Evolutionary conservation across 2,797 vertebrate genomes (phyloP).

Genomic region (Etheostoma perlongum): DNA sequence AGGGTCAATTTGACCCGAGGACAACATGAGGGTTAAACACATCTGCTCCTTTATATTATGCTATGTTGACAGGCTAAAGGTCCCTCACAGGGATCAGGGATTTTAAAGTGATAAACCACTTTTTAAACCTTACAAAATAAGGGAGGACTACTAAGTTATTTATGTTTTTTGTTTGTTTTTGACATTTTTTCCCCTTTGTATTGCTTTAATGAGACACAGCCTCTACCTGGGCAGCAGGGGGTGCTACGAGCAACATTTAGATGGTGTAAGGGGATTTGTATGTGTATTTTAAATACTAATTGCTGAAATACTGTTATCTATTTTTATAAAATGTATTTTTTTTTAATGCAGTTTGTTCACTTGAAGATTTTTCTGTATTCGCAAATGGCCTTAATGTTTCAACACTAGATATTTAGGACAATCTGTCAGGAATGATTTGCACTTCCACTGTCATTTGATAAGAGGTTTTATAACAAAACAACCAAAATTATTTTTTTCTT

Average conservation of each 20-base stretch:
- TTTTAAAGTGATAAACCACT: not conserved
- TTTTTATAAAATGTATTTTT: conserved; percentile 41
- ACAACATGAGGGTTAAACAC: no score
- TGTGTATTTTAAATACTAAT: not conserved
- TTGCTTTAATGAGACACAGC: not conserved
- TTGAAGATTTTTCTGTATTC: conserved; percentile 30
- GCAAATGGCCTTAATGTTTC: conserved; percentile 61
- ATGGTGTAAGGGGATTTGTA: not conserved
- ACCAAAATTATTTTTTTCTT: not conserved
- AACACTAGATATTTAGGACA: conserved; percentile 17
- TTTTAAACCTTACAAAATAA: not conserved
- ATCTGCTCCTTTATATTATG: not conserved
- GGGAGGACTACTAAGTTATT: conserved; percentile 8
- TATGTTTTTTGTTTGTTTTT: not conserved
- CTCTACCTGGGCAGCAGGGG: conserved; percentile 59
- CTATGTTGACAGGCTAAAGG: not conserved
- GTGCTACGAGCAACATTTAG: conserved; percentile 30
- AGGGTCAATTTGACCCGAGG: no score
- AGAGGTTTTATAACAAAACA: not conserved
- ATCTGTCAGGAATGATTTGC: conserved; percentile 11
- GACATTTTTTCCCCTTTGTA: not conserved
- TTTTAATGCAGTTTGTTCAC: conserved; percentile 14
- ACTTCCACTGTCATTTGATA: conserved; percentile 10
- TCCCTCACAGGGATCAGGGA: not conserved
- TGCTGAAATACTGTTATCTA: conserved; percentile 16